Evolutionary conservation across 2,113 vertebrate genomes (phyloP), one percentile per base, ranked within the genome.

Genomic region (Triplophysa dalaica): DNA sequence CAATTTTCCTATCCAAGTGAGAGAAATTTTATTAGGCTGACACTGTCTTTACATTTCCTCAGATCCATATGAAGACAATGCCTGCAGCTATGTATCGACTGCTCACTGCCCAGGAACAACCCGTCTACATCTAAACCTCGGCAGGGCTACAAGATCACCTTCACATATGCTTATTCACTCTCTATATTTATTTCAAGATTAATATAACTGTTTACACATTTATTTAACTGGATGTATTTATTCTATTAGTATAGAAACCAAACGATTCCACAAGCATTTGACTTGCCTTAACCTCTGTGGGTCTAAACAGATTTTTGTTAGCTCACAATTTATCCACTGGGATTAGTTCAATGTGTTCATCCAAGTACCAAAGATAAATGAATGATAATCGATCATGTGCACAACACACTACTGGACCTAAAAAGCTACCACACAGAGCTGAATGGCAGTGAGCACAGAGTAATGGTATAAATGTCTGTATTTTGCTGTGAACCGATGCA

Each of bases 11-110:
- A 38, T 76, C 54, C 12, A 8, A 16, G 4, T 14, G 33, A 10
- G 10, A 19, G 8, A 14, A 24, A 43, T 74, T 41, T 10, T 26
- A 8, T 13, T 63, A 75, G 6, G n/a, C 10, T 8, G 1, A 21
- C 14, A 17, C 14, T 1, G 5, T n/a, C 52, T 66, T 54, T 52
- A 29, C 75, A 6, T 0, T 84, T 86, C 81, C 74, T 87, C 86
- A 99, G 97, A 98, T 99, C 83, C 97, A 98, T 87, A 99, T 99
- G 97, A 99, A 98, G 94, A 99, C 97, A 0, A 99, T 99, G 97
- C 97, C 97, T 60, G 97, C 97, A 22, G 97, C 96, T 85, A 98
- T 99, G 97, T 98, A 99, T 91, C 94, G 97, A 79, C 93, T 99
- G 89, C 94, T 99, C 90, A 99, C 97, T 0, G 97, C 96, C 0